Evolutionary conservation across 2,888 invertebrate species (phyloP), one percentile per base, ranked within the genome.

Genomic region (Epirrita christyi): DNA sequence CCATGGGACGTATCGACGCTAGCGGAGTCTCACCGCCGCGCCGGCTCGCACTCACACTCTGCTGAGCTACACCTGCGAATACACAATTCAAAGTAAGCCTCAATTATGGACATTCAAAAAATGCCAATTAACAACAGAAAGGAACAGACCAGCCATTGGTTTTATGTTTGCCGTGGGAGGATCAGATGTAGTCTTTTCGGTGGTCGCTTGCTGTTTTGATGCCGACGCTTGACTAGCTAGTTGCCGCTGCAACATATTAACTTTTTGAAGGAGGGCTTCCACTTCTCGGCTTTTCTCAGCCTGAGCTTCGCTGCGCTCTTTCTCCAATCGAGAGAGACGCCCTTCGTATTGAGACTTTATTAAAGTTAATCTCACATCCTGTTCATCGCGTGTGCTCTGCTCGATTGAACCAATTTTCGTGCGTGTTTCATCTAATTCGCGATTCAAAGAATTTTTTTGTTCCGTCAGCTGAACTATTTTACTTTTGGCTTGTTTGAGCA

Each of bases 1-100:
- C 96, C 67, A 98, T 97, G 0, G 98, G 98, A 34, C 98, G 93
- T 73, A 98, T 98, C 71, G 98, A 98, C 14, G 98, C 98, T 62
- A 98, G 76, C 46, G 92, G 98, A 0, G 98, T 97, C 79, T 97
- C 96, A 5, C 95, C 94, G 2, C 95, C 95, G 61, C 96, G 94
- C 83, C 96, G 94, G 15, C 93, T 74, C 10, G 93, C 94, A 36
- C 93, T 79, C 61, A 91, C 91, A 67, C 90, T 91, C 66, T 89
- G 91, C 63, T 89, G 92, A 0, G 85, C 89, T 63, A 91, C 87
- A 47, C 92, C 92, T 85, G 63, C n/a, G 21, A 58, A 53, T 40
- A 11, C 14, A 14, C 28, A 56, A 36, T 13, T 29, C 9, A 15
- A 13, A 49, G 2, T 14, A 14, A 40, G 6, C 6, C 0, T 40